Evolutionary conservation across 2,888 invertebrate species (phyloP).

Genomic region (Tigriopus californicus): DNA sequence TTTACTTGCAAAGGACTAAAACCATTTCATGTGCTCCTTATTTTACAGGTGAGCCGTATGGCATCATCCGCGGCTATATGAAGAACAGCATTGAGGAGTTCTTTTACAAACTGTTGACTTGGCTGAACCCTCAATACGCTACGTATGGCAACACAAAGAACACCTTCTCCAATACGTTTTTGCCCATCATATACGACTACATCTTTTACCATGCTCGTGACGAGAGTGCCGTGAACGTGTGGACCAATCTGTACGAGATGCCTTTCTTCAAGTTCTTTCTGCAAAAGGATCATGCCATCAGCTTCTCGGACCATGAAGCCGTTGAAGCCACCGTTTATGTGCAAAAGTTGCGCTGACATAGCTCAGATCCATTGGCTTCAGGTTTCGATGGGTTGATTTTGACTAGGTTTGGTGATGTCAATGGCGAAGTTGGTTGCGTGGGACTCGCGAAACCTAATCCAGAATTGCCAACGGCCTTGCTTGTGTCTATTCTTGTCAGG

Average conservation of each 20-base stretch:
- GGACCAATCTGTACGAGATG: not conserved
- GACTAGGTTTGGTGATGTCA: too few species aligned
- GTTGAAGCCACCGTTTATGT: slow-evolving; percentile 1
- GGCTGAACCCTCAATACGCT: not conserved
- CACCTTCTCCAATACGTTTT: not conserved
- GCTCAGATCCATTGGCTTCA: too few species aligned
- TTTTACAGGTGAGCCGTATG: not conserved
- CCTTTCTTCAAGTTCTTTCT: not conserved
- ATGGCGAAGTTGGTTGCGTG: too few species aligned
- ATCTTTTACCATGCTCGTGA: not conserved
- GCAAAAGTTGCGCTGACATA: not conserved
- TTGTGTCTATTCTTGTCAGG: too few species aligned
- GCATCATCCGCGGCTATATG: not conserved
- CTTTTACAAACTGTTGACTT: not conserved
- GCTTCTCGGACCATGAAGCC: slow-evolving; percentile 11
- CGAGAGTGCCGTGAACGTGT: not conserved
- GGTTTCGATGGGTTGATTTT: too few species aligned
- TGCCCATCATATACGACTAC: slow-evolving; percentile 1
- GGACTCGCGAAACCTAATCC: too few species aligned
- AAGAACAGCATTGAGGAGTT: not conserved
- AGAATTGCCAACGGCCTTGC: too few species aligned
- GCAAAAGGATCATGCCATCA: not conserved
- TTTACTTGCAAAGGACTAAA: too few species aligned
- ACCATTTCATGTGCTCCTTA: too few species aligned
- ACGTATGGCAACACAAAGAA: slow-evolving; percentile 11